Evolutionary conservation across 35 echinoderm and acorn worm genomes (phyloP).

Genomic region (Nesometra sesokonis): DNA sequence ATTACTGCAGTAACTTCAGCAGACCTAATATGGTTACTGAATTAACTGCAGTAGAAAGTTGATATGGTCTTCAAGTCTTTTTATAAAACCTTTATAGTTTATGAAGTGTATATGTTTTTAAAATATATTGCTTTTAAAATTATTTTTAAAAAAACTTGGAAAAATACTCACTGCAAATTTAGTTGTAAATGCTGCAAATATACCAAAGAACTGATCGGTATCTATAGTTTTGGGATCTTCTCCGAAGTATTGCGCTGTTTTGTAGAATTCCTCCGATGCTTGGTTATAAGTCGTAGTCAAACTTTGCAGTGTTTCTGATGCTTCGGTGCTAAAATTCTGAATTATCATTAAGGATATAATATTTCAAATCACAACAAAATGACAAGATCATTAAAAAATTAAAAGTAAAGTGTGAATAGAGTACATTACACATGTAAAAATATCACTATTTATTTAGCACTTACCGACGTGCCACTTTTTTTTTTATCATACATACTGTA

Average conservation of each 20-base stretch:
- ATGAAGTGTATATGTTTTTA: too few relatives aligned
- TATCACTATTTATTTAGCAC: too few relatives aligned
- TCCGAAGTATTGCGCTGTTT: slow-evolving; percentile 81
- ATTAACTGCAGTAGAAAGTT: too few relatives aligned
- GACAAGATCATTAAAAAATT: too few relatives aligned
- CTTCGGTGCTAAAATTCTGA: slow-evolving; percentile 27
- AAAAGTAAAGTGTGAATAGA: too few relatives aligned
- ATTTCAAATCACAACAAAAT: too few relatives aligned
- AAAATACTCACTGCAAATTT: slow-evolving; percentile 77
- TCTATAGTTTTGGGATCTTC: slow-evolving; percentile 54
- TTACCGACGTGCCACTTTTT: too few relatives aligned
- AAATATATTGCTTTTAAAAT: not conserved
- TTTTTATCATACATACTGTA: too few relatives aligned
- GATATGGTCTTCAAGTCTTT: too few relatives aligned
- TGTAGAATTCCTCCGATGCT: slow-evolving; percentile 46
- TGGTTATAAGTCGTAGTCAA: slow-evolving; percentile 9
- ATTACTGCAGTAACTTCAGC: too few relatives aligned
- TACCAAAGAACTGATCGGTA: slow-evolving; percentile 76
- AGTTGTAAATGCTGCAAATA: slow-evolving; percentile 77
- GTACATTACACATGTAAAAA: not conserved
- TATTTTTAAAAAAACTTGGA: not conserved
- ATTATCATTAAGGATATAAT: not conserved
- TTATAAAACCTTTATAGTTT: too few relatives aligned
- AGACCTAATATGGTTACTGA: too few relatives aligned
- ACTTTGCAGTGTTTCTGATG: slow-evolving; percentile 25